phyloP scores from a whole-genome alignment of 2,888 invertebrate species.

The Cephus pulcher region DNA sequence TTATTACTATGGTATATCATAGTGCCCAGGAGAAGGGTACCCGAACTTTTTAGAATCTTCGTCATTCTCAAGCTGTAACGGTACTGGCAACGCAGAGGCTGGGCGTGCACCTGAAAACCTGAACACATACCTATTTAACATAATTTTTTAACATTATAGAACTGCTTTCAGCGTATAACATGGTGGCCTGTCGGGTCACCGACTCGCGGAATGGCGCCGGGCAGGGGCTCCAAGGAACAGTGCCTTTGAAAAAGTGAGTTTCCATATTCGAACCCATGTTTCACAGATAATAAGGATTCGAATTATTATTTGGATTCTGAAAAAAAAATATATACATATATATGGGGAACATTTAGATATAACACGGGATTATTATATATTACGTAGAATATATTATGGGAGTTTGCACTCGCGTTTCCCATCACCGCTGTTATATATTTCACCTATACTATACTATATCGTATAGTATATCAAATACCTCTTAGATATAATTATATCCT shows the following conservation, averaged over 20 bases:
- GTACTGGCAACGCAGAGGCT: conserved; percentile 42
- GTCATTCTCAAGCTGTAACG: conserved; percentile 10
- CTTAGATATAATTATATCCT: not conserved
- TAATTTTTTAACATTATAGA: conserved; percentile 63
- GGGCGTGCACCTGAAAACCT: conserved; percentile 43
- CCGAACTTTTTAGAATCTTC: not conserved
- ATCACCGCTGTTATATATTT: not conserved
- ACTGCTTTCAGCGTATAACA: conserved; percentile 93
- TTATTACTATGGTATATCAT: not conserved
- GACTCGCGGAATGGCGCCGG: conserved; percentile 89
- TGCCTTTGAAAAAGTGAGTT: conserved; percentile 98
- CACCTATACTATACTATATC: not conserved
- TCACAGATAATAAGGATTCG: not conserved
- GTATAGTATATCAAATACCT: not conserved
- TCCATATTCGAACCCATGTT: conserved; percentile 28
- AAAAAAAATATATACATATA: not conserved
- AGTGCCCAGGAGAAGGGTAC: not conserved
- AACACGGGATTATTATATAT: not conserved
- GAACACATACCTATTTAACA: conserved; percentile 47
- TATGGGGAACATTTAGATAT: not conserved
- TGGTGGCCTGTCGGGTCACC: conserved; percentile 97
- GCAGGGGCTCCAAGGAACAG: conserved; percentile 84
- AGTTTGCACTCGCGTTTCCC: not conserved
- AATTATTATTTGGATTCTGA: not conserved
- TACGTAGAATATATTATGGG: not conserved